Conservation (phyloP, 2,797 vertebrate genomes). For the Propithecus deckenii region DNA sequence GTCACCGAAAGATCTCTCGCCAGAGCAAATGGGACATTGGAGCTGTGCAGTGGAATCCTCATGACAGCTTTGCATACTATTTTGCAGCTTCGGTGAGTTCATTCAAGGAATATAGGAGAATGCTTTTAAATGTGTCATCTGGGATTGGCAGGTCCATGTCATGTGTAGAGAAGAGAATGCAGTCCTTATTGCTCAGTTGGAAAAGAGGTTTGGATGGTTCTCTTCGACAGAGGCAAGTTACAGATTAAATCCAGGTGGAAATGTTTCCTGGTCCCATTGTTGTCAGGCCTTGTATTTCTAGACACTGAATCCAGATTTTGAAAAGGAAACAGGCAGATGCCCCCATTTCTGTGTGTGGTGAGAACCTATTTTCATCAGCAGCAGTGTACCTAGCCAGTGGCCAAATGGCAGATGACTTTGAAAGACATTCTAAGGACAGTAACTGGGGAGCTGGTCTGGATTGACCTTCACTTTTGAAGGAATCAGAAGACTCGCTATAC, state of each 20-base stretch:
- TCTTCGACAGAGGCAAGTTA: neutral
- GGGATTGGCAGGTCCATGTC: neutral
- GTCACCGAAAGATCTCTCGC: conserved; percentile 93
- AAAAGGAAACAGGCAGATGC: neutral
- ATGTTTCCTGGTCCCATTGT: neutral
- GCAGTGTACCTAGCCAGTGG: neutral
- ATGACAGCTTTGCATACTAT: conserved; percentile 90
- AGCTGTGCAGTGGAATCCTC: conserved; percentile 98
- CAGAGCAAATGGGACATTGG: conserved; percentile 99
- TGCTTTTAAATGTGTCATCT: conserved; percentile 4
- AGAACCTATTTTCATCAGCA: neutral
- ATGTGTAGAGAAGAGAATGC: neutral
- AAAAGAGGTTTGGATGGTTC: neutral
- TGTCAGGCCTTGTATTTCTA: conserved; percentile 8
- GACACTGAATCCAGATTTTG: neutral
- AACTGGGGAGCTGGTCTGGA: neutral
- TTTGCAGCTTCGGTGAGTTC: conserved; percentile 95
- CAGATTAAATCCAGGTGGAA: neutral
- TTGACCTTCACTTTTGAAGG: neutral
- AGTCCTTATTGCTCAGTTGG: neutral
- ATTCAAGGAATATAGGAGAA: neutral
- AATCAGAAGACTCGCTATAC: neutral
- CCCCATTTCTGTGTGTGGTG: neutral
- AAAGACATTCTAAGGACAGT: neutral
- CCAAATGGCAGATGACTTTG: neutral